Base-by-base conservation (phyloP, 2,797 vertebrate genomes). In the Coccyzus lansbergi region DNA sequence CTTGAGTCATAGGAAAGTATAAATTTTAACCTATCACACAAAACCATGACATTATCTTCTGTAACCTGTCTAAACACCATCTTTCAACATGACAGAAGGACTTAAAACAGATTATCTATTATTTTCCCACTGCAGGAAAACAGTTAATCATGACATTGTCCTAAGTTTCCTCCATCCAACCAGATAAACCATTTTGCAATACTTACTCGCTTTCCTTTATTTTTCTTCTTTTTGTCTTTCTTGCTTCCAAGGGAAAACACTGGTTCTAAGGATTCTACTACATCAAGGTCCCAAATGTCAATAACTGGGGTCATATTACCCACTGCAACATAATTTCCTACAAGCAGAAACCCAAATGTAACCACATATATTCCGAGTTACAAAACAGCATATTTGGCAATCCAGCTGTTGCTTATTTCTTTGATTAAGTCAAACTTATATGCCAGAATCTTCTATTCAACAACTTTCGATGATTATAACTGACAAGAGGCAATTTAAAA, bases 281-380 rank as follows among this genome's bases (percentile, higher is more conserved):
- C 97, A 91, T 99, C 99, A 79, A 99, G 98, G 97, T 99, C 99
- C 99, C 99, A 99, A 52, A 99, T 96, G 21, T 99, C 99, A 46
- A 99, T 99, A 93, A 99, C 98, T 1, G 99, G 98, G n/a, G 98
- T 99, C 99, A 99, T 99, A 97, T 98, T 99, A 87, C 99, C 99
- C 86, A 99, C 98, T 7, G 99, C 99, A 46, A 98, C 98, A 5
- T 98, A 99, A 97, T 99, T 99, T 42, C 98, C 99, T 98, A 59
- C 26, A 98, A 95, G 38, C 33, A 79, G 72, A 96, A 95, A 49
- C 15, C 5, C 69, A 96, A 67, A 87, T 19, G 16, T 12, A 76
- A 72, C 48, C 33, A 74, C 26, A 40, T n/a, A 74, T 64, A 74
- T 63, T 82, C 16, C 36, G 28, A 79, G 34, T 22, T 74, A 68